Evolutionary conservation across 2,113 vertebrate genomes (phyloP), one percentile per base, ranked within the genome.

Genomic region (Micronycteris hirsuta): DNA sequence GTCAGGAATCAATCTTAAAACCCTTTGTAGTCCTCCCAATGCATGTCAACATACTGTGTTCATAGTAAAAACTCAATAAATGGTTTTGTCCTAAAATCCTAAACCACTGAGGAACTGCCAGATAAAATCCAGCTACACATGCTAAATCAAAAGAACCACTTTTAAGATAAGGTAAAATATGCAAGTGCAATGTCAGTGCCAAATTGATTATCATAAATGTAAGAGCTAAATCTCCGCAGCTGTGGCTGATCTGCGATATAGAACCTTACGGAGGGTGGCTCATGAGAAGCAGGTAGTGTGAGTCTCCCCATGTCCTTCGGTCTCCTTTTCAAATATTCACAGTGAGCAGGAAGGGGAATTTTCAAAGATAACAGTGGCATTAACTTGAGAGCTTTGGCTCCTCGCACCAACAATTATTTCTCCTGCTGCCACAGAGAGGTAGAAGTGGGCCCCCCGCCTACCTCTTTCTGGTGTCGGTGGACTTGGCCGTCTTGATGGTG

Each of bases 401-500:
- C 84, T 77, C 41, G 82, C 56, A 12, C 8, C 19, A 11, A 52
- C n/a, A 5, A 14, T 49, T 31, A 82, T 74, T 82, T 65, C 90
- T 87, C 81, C 67, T 12, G 56, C 56, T 65, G 93, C 68, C 20
- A 17, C 0, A 0, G 28, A 86, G 65, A 77, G 43, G 71, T 22
- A 3, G 26, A 47, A 28, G 73, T 13, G 28, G 17, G 61, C 24
- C 38, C 67, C 2, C 1, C 28, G 91, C 98, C 4, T 99, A 99
- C 99, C 99, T 99, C 98, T 99, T 99, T 96, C 99, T 98, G 58
- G 99, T 99, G 83, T 99, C 99, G 0, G 98, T 97, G 86, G 98
- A 99, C 95, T 99, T 98, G 92, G 98, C 99, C 61, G 99, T 99
- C 98, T 99, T 99, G 98, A 98, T 99, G 91, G 98, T 99, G 78